Conservation (phyloP, 2,888 invertebrate species). For the Isoperla grammatica region DNA sequence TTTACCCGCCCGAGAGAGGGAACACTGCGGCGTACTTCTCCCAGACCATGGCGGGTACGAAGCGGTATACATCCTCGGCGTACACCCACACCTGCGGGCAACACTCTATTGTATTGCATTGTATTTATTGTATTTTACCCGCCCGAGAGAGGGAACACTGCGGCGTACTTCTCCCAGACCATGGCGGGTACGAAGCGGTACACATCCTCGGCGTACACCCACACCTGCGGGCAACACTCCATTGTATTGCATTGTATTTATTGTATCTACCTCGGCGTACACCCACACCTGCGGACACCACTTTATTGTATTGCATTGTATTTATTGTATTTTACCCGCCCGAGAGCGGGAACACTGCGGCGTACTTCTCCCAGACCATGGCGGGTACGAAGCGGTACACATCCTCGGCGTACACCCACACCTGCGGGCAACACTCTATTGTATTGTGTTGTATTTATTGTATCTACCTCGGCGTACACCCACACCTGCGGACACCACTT, state of each 20-base stretch:
- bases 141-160: conserved; percentile 60
- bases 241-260: no score
- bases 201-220: conserved; percentile 71
- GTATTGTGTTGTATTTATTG: no score
- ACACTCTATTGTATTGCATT: no score
- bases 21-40: conserved; percentile 62
- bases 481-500: no score
- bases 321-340: no score
- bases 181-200: conserved; percentile 48
- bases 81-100: conserved; percentile 72
- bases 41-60: conserved; percentile 50
- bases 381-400: conserved; percentile 51
- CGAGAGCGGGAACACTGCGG: conserved; percentile 59
- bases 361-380: conserved; percentile 61
- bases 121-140: no score
- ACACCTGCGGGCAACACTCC: no score
- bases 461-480: conserved; percentile 73
- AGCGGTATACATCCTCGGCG: conserved; percentile 61
- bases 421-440: no score
- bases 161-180: conserved; percentile 62
- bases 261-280: conserved; percentile 69
- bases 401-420: conserved; percentile 74
- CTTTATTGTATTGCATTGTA: no score
- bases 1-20: no score
- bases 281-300: conserved; percentile 70